phyloP scores from a whole-genome alignment of 2,113 vertebrate species.

The Eclectus roratus region DNA sequence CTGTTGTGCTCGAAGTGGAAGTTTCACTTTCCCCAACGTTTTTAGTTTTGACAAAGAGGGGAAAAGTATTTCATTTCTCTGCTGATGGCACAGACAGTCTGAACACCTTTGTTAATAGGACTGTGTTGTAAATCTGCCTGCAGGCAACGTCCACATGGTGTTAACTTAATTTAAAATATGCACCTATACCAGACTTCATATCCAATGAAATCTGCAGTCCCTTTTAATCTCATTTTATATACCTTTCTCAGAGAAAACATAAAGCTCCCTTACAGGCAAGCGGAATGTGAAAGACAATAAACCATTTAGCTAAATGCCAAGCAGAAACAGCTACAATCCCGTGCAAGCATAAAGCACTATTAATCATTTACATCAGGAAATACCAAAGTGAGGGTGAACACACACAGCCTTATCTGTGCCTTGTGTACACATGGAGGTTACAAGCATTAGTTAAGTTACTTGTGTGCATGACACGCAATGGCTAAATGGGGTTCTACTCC shows the following conservation, averaged over 20 bases:
- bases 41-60: neutral
- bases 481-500: neutral
- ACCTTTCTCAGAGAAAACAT: neutral
- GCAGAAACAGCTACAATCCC: neutral
- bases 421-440: neutral
- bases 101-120: neutral
- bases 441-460: neutral
- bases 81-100: rapidly evolving
- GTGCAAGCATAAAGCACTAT: neutral
- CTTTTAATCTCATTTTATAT: neutral
- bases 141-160: rapidly evolving
- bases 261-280: neutral
- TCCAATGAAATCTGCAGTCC: neutral
- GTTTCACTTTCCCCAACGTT: neutral
- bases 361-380: conserved; percentile 8
- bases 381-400: neutral
- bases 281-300: neutral
- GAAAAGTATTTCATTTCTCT: neutral
- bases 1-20: neutral
- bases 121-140: neutral
- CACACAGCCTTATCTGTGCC: neutral
- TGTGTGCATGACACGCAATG: neutral
- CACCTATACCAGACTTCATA: neutral
- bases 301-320: neutral
- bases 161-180: neutral